Conservation (phyloP, 1,140 invertebrate genomes). For the Tetramorium simillimum region DNA sequence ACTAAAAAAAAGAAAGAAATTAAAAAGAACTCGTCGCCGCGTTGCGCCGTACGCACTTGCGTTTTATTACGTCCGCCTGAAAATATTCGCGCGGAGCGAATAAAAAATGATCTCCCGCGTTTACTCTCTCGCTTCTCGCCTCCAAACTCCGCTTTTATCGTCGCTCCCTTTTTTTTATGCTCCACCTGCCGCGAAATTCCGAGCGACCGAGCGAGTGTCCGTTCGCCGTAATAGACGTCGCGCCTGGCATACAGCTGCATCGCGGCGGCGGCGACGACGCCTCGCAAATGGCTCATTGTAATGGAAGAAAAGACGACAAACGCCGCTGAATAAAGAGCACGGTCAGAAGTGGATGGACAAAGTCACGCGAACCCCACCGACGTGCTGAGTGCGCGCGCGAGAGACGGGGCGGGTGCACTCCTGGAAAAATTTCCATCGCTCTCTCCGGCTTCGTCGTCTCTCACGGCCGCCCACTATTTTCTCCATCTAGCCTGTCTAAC, state of each 20-base stretch:
- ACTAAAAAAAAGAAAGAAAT: neutral
- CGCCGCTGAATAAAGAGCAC: constrained; percentile 51
- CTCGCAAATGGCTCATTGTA: constrained; percentile 59
- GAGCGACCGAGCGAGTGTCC: constrained; percentile 33
- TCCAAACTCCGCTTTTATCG: constrained; percentile 21
- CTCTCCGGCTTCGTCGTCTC: constrained; percentile 16
- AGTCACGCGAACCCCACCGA: constrained; percentile 55
- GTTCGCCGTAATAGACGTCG: constrained; percentile 55
- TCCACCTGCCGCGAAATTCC: constrained; percentile 59
- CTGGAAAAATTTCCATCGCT: constrained; percentile 53
- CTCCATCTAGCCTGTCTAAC: constrained; percentile 8
- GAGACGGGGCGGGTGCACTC: constrained; percentile 15
- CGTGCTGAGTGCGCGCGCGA: neutral
- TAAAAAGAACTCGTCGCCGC: neutral
- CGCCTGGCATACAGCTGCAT: constrained; percentile 25
- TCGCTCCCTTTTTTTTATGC: constrained; percentile 7
- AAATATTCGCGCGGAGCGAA: constrained; percentile 49
- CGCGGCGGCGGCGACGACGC: constrained; percentile 11
- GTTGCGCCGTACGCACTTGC: constrained; percentile 4
- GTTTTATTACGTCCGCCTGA: constrained; percentile 51
- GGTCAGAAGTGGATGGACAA: constrained; percentile 34
- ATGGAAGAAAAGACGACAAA: constrained; percentile 54
- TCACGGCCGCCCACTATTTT: constrained; percentile 18
- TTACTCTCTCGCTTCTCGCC: neutral
- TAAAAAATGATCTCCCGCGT: constrained; percentile 45